Evolutionary conservation across 2,888 invertebrate species (phyloP), one percentile per base, ranked within the genome.

Genomic region (Oscheius sp.): DNA sequence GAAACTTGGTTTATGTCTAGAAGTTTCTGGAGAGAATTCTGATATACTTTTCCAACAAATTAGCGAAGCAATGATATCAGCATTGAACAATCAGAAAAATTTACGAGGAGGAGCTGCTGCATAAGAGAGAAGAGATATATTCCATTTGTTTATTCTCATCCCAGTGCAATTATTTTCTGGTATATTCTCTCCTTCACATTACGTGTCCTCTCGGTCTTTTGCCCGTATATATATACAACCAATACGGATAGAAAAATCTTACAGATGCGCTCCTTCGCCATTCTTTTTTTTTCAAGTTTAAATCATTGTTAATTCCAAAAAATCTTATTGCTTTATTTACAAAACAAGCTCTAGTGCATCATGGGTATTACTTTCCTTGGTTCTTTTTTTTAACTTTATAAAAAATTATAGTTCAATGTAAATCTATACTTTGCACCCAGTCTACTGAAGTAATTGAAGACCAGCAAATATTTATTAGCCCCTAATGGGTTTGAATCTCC

Each of bases 11-110:
- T 67, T 71, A 24, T 73, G 72, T 59, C 36, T 77, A n/a, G 69
- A 73, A 36, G 24, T 77, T n/a, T 72, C 74, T 9, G 77, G 74
- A 38, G 74, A 72, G 33, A 71, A 72, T 26, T 74, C 77, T 17
- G 65, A 68, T 28, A 62, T 65, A 9, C 71, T 77, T n/a, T 67
- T 72, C 47, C 72, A 74, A 30, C 65, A 74, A 17, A 73, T 77
- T 24, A 65, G 74, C 32, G 62, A 67, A 26, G 51, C 62, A 26
- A 67, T 67, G 62, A 49, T 47, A 12, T 22, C 44, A 26, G 47
- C 57, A 8, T 22, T 67, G 47, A 67, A 67, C 28, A 47, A 45
- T 20, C 8, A 14, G 8, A 32, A 54, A n/a, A 33, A 33, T 22
- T 33, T 33, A 54, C 54, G 54, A 32, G 54, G 54, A n/a, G 54